phyloP scores from a whole-genome alignment of 37 sponge, comb jelly and placozoan genomes.

The Beroe forskalii region DNA sequence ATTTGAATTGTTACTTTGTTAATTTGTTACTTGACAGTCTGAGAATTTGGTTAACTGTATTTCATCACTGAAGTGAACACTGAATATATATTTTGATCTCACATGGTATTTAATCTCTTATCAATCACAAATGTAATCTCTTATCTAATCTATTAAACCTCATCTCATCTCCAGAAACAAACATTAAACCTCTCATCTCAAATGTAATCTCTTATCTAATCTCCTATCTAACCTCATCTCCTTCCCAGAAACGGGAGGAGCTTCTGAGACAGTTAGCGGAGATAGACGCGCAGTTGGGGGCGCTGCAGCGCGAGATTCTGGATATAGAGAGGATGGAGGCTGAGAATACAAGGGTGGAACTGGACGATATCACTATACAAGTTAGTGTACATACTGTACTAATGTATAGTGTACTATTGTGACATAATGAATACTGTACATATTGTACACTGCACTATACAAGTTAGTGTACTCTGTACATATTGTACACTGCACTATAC shows the following conservation, averaged over 20 bases:
- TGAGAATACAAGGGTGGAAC: slow-evolving; percentile 24
- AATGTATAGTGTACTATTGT: not conserved
- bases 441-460: not conserved
- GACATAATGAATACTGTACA: not conserved
- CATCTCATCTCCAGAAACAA: no score
- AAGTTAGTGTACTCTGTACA: not conserved
- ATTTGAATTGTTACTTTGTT: no score
- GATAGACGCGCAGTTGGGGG: slow-evolving; percentile 28
- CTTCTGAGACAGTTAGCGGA: slow-evolving; percentile 13
- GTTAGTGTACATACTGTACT: slow-evolving; percentile 17
- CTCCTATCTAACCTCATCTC: no score
- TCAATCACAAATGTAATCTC: no score
- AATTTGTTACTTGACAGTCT: no score
- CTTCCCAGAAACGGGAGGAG: not conserved
- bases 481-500: not conserved
- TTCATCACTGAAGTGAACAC: no score
- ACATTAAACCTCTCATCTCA: no score
- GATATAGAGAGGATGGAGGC: slow-evolving; percentile 65
- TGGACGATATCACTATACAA: slow-evolving; percentile 50
- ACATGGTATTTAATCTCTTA: no score
- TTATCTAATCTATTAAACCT: no score
- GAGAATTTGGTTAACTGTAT: no score
- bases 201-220: no score
- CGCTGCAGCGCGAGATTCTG: slow-evolving; percentile 50
- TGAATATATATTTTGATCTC: no score